Percentiles rank a stretch among this genome's conserved stretches.
Conservation (phyloP, 1,140 invertebrate genomes). For the Acyrthosiphon pisum region DNA sequence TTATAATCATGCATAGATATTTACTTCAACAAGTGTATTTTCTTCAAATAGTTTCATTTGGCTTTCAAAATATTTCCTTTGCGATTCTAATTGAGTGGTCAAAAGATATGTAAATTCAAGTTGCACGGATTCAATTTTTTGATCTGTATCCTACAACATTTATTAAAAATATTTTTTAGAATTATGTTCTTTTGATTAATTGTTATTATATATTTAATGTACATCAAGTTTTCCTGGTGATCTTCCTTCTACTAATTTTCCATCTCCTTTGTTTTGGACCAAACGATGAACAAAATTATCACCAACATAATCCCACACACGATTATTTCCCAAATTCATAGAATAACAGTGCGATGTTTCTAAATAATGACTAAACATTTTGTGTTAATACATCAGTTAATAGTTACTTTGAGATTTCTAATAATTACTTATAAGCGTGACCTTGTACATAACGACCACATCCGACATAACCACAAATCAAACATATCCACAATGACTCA, state of each 20-base stretch:
- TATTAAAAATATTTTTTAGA: not conserved
- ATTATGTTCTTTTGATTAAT: not conserved
- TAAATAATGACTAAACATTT: constrained; percentile 79
- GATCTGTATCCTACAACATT: constrained; percentile 68
- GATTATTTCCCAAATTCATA: constrained; percentile 91
- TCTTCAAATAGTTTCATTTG: constrained; percentile 72
- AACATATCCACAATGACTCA: constrained; percentile 96
- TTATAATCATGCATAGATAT: not conserved
- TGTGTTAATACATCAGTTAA: not conserved
- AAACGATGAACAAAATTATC: constrained; percentile 98
- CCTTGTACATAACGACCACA: constrained; percentile 85
- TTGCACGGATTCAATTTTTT: constrained; percentile 92
- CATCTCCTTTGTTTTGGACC: constrained; percentile 96
- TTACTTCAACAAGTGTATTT: constrained; percentile 47
- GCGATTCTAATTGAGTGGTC: constrained; percentile 95
- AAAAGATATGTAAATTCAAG: constrained; percentile 96
- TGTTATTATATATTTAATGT: constrained; percentile 1
- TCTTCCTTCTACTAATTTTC: constrained; percentile 88
- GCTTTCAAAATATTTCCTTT: constrained; percentile 92
- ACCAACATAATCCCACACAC: constrained; percentile 97
- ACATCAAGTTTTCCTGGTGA: constrained; percentile 63
- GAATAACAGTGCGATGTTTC: constrained; percentile 97
- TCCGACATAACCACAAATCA: constrained; percentile 98
- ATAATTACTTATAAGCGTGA: constrained; percentile 70
- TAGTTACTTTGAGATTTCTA: constrained; percentile 61